Conservation (phyloP, 2,113 vertebrate species). For the Patagioenas fasciata region DNA sequence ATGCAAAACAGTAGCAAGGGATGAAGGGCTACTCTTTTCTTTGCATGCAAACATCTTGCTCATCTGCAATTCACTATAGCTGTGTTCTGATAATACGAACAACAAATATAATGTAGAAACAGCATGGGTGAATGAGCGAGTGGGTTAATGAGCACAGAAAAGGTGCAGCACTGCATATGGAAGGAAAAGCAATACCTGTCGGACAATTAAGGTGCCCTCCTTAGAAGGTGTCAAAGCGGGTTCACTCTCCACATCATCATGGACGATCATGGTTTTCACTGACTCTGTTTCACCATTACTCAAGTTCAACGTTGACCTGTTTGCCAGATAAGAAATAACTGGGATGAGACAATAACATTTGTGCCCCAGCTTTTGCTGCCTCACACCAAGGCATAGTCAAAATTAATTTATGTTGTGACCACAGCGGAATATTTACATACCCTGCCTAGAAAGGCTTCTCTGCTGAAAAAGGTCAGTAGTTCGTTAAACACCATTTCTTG, state of each 20-base stretch:
- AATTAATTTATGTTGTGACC: not conserved
- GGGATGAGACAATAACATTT: not conserved
- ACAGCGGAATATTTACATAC: not conserved
- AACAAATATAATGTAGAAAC: slow-evolving; percentile 77
- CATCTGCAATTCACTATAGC: slow-evolving; percentile 49
- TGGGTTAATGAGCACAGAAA: slow-evolving; percentile 76
- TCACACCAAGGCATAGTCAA: not conserved
- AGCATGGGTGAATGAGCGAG: slow-evolving; percentile 80
- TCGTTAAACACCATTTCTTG: not conserved
- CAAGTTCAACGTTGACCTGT: slow-evolving; percentile 85
- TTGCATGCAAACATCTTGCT: slow-evolving; percentile 68
- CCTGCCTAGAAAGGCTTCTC: not conserved
- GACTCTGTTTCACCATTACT: slow-evolving; percentile 97
- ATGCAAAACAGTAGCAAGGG: slow-evolving; percentile 74
- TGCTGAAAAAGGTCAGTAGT: not conserved
- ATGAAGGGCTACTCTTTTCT: slow-evolving; percentile 50
- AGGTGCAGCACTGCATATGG: slow-evolving; percentile 29
- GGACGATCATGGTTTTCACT: slow-evolving; percentile 95
- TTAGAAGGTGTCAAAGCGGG: slow-evolving; percentile 93
- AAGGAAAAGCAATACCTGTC: slow-evolving; percentile 86
- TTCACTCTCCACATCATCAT: slow-evolving; percentile 92
- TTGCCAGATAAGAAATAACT: slow-evolving; percentile 13
- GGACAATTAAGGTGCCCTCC: slow-evolving; percentile 95
- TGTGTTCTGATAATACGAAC: slow-evolving; percentile 61
- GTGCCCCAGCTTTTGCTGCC: not conserved